Percentiles rank a stretch among this genome's conserved stretches.
Conservation (phyloP, 2,797 vertebrate species). For the Cygnus olor region DNA sequence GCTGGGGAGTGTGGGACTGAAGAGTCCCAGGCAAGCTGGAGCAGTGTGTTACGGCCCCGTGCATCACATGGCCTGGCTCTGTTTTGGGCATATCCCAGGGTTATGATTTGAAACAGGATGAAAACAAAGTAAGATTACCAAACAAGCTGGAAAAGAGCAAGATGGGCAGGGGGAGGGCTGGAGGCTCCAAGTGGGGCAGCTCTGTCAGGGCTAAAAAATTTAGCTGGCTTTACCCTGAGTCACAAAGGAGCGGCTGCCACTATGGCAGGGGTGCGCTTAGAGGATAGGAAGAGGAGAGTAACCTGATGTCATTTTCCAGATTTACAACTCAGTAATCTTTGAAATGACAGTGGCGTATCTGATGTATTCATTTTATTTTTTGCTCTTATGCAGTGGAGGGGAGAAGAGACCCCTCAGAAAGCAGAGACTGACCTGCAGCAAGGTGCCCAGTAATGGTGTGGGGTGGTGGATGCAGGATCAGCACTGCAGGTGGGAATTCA, state of each 20-base stretch:
- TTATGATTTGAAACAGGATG: neutral
- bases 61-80: fast-evolving
- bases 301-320: neutral
- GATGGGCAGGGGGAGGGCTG: neutral
- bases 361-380: neutral
- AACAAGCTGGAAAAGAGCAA: neutral
- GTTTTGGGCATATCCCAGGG: neutral
- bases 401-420: neutral
- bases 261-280: neutral
- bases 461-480: neutral
- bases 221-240: neutral
- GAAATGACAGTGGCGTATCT: neutral
- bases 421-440: neutral
- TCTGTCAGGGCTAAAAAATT: neutral
- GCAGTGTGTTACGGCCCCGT: fast-evolving
- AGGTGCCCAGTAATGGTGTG: neutral
- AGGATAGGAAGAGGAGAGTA: neutral
- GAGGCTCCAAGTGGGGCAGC: neutral
- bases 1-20: fast-evolving
- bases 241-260: too few relatives aligned
- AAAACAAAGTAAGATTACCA: neutral
- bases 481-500: fast-evolving
- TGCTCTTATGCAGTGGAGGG: neutral
- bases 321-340: fast-evolving
- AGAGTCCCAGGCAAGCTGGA: neutral